Conservation (phyloP, 2,797 vertebrate genomes). For the Aulostomus chinensis region DNA sequence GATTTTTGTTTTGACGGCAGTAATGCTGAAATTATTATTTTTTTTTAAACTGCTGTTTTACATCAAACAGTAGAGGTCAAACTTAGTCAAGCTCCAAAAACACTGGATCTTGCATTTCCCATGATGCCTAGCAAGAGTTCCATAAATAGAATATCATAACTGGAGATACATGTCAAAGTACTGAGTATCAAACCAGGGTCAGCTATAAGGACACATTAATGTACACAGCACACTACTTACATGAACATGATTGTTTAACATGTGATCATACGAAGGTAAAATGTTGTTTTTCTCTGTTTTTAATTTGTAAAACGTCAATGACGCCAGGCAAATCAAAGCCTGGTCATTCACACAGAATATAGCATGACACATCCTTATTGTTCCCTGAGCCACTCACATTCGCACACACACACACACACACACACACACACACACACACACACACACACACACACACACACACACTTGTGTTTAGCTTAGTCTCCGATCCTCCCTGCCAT, state of each 20-base stretch:
- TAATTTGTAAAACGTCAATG: slow-evolving; percentile 10
- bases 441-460: slow-evolving; percentile 42
- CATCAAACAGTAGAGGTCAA: too few relatives aligned
- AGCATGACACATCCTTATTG: slow-evolving; percentile 38
- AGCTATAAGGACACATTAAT: too few relatives aligned
- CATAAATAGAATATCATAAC: too few relatives aligned
- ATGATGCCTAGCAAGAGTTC: too few relatives aligned
- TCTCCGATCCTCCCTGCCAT: slow-evolving; percentile 89
- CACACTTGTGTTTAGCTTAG: slow-evolving; percentile 87
- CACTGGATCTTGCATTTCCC: too few relatives aligned
- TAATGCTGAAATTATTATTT: too few relatives aligned
- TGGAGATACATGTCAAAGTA: too few relatives aligned
- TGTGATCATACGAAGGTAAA: slow-evolving; percentile 28
- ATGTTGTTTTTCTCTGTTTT: slow-evolving; percentile 21
- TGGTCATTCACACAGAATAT: slow-evolving; percentile 11
- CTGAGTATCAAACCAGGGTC: too few relatives aligned
- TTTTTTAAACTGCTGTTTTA: too few relatives aligned
- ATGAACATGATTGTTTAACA: neutral
- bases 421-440: slow-evolving; percentile 50
- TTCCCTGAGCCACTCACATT: slow-evolving; percentile 37
- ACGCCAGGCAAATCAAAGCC: slow-evolving; percentile 21
- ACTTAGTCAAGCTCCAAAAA: too few relatives aligned
- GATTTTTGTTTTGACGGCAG: too few relatives aligned
- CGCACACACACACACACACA: slow-evolving; percentile 42
- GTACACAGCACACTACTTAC: too few relatives aligned